These are phyloP conservation scores for Myanophis thanlyinensis DNA, from an alignment of 2,113 vertebrate species.

Conservation along the genomic window DNA sequence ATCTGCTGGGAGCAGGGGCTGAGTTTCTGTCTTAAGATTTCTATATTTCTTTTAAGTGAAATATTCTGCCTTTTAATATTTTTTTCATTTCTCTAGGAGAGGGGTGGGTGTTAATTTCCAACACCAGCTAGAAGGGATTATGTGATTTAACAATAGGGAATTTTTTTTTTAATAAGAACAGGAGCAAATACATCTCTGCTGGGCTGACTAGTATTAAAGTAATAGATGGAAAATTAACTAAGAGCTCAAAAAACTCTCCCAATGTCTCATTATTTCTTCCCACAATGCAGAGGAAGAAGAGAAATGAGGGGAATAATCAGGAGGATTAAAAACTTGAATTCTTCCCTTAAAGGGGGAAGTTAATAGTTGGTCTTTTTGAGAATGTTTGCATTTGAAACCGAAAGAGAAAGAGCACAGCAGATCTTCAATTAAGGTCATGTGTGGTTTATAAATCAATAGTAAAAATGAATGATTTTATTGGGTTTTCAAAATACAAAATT, in stretches of 20 bases:
- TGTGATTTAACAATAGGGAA: background rate
- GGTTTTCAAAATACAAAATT: no score
- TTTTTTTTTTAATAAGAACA: background rate
- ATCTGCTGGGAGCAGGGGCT: no score
- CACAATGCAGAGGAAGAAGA: background rate
- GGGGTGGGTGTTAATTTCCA: no score
- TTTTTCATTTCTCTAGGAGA: no score
- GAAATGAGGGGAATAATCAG: background rate
- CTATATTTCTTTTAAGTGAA: no score
- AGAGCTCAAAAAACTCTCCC: background rate
- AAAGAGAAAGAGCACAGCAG: background rate
- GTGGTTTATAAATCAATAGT: background rate
- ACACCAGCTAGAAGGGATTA: no score
- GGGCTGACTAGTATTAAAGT: background rate
- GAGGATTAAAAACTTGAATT: background rate
- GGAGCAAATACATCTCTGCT: background rate
- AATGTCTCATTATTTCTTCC: background rate
- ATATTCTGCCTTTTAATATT: no score
- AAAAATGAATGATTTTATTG: background rate
- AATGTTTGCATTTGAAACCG: background rate
- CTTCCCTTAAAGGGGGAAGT: background rate
- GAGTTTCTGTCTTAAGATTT: no score
- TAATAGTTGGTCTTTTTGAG: background rate
- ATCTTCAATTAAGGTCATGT: background rate
- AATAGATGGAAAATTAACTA: background rate